Percentiles rank a stretch among this genome's conserved stretches.
phyloP scores from a whole-genome alignment of 2,797 vertebrate species.

The Momotus momota region DNA sequence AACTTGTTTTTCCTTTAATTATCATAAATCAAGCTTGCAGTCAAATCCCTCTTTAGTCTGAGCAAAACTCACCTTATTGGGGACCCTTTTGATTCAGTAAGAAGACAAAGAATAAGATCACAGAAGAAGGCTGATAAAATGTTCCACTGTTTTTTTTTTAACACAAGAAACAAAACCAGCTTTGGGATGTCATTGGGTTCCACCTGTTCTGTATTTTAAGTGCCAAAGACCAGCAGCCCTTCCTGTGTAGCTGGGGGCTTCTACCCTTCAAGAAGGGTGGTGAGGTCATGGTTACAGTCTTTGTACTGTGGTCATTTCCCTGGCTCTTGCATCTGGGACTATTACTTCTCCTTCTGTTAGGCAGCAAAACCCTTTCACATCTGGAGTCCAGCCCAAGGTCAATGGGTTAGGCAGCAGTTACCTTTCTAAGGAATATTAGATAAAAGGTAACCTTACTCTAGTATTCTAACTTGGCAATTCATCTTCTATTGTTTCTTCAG shows the following conservation, averaged over 20 bases:
- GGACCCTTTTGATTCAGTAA: background rate
- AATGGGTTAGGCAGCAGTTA: background rate
- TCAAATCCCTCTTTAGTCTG: background rate
- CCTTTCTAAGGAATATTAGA: background rate
- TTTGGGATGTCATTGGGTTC: background rate
- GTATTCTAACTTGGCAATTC: background rate
- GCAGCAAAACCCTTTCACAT: background rate
- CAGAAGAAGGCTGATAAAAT: background rate
- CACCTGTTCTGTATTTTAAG: background rate
- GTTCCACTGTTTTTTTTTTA: background rate
- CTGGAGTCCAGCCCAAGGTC: background rate
- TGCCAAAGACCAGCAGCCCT: background rate
- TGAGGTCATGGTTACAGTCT: background rate
- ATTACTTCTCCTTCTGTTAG: background rate
- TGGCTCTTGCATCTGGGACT: background rate
- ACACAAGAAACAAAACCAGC: background rate
- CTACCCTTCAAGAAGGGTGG: background rate
- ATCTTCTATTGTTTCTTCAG: background rate
- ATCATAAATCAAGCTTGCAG: constrained; percentile 7
- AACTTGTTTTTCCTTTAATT: constrained; percentile 64
- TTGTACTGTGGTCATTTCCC: background rate
- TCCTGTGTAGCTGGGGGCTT: background rate
- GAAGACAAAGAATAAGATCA: background rate
- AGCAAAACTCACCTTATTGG: background rate
- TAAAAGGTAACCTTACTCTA: background rate